Evolutionary conservation across 2,797 vertebrate species (phyloP), one percentile per base, ranked within the genome.

Genomic region (Hydrocynus forskahlii): DNA sequence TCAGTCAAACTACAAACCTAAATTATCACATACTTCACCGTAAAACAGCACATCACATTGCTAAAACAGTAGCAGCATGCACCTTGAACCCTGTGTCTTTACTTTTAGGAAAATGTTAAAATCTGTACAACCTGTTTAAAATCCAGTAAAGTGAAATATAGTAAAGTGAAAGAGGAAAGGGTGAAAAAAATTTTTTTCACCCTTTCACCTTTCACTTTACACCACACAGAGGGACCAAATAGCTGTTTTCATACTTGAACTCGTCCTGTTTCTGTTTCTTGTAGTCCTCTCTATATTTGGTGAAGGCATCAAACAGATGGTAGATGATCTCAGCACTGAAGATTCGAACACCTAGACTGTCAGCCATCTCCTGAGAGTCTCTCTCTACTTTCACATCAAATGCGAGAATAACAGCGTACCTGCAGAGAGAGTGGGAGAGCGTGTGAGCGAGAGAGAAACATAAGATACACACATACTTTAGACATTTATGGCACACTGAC

Each of bases 291-390:
- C 98, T 93, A 4, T 97, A 99, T 87, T 99, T 99, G 55, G 97
- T 99, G 92, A 99, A 99, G 76, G 98, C 95, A 80, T 99, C 98
- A 50, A 99, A 99, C 86, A 99, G 93, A 77, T 99, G 98, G 92
- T 99, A 99, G 92, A 99, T 99, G 85, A 99, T 99, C 88, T 99
- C 98, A 10, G 98, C 98, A 5, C 95, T 97, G 92, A 99, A 99
- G 84, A 99, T 92, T 0, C 97, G 92, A 6, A 99, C 98, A 0
- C 98, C 97, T 86, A 99, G 93, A 71, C 95, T 96, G 79, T 99
- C 98, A 0, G 98, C 98, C 97, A 99, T 97, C 84, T 99, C 98
- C 92, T 99, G 98, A 0, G 97, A 97, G 14, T 99, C 98, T 0
- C 97, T 89, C 87, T 99, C 98, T 8, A 99, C 95, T 91, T 97